Evolutionary conservation across 2,888 invertebrate species (phyloP).

Genomic region (Mongoloraphidia duomilia): DNA sequence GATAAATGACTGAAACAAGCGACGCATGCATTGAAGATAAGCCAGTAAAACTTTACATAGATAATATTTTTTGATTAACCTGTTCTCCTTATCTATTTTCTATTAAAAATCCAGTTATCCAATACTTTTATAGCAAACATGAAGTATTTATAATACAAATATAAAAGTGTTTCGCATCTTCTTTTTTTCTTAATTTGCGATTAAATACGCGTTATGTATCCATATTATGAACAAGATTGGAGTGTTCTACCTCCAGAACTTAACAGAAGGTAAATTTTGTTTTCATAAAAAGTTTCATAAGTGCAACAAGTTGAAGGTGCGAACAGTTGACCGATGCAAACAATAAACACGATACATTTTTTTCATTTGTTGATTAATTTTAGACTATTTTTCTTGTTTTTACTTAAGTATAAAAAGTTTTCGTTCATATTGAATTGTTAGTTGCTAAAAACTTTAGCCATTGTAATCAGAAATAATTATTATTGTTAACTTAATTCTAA

Average conservation of each 20-base stretch:
- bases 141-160: too few species aligned
- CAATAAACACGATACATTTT: neutral
- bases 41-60: too few species aligned
- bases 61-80: too few species aligned
- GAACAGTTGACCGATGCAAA: neutral
- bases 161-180: slow-evolving; percentile 7
- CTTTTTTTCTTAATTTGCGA: slow-evolving; percentile 9
- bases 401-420: slow-evolving; percentile 3
- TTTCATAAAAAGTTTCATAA: slow-evolving; percentile 13
- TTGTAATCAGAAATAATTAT: neutral
- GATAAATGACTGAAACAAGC: too few species aligned
- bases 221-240: slow-evolving; percentile 67
- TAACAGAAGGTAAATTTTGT: slow-evolving; percentile 57
- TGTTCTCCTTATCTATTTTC: too few species aligned
- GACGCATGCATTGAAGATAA: too few species aligned
- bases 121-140: too few species aligned
- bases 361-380: neutral
- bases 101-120: too few species aligned
- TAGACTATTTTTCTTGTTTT: slow-evolving; percentile 2
- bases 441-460: neutral
- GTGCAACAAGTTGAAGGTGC: slow-evolving; percentile 2
- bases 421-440: neutral
- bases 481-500: neutral
- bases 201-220: slow-evolving; percentile 30
- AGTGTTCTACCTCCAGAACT: slow-evolving; percentile 74